These are phyloP conservation scores for Phenganax stokvisi DNA, from an alignment of 92 coral and sea anemone species.

Conservation along the genomic window DNA sequence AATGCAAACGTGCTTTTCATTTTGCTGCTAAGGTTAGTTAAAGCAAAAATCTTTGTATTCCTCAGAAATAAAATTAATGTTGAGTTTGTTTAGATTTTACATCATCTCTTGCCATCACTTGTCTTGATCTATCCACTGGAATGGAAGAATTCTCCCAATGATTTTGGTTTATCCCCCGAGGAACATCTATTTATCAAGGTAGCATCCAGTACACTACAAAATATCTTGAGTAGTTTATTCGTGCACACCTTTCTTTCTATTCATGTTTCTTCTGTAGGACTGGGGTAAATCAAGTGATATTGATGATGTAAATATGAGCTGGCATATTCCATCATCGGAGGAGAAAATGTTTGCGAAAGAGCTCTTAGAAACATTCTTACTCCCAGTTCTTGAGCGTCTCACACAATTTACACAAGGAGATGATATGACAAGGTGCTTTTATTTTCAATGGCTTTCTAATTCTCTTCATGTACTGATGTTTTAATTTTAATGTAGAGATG, in stretches of 20 bases:
- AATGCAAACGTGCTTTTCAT: constrained; percentile 88
- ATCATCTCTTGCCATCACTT: constrained; percentile 71
- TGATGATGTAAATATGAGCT: constrained; percentile 60
- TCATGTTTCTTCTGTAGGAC: constrained; percentile 47
- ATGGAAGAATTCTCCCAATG: constrained; percentile 76
- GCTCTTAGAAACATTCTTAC: constrained; percentile 73
- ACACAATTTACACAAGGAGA: constrained; percentile 66
- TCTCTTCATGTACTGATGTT: background rate
- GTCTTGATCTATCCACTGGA: constrained; percentile 85
- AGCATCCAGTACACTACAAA: background rate
- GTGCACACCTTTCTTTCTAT: too few species aligned
- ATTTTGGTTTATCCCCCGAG: constrained; percentile 69
- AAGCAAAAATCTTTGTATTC: background rate
- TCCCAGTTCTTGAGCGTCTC: constrained; percentile 67
- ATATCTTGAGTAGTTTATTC: too few species aligned
- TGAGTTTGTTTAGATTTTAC: constrained; percentile 58
- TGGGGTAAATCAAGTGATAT: constrained; percentile 93
- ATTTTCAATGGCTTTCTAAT: background rate
- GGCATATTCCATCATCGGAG: constrained; percentile 84
- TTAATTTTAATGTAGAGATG: constrained; percentile 54
- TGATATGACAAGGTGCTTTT: constrained; percentile 61
- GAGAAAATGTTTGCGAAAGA: constrained; percentile 78
- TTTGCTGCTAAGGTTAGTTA: constrained; percentile 71
- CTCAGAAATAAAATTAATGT: background rate
- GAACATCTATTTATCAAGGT: constrained; percentile 94